Base-by-base conservation (phyloP, 2,888 invertebrate species). In the Dryobotodes eremita region DNA sequence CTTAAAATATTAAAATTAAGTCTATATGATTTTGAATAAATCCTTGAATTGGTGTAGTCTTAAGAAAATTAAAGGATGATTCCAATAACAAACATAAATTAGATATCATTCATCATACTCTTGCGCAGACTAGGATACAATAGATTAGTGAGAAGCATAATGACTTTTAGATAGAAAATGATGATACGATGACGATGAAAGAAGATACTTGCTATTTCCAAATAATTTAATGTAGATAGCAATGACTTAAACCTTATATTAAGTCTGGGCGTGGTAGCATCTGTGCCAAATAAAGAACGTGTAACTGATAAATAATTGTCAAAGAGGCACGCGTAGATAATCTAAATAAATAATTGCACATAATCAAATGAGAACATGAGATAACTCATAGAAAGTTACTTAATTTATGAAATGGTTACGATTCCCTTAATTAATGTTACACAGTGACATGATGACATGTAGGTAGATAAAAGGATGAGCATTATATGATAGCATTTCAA, bases 271-370 rank as follows among this genome's bases (percentile, higher is more conserved):
- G 83, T 77, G 80, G 78, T 65, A 36, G 15, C 20, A 26, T 50
- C 5, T 59, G 77, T 59, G 53, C 26, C 7, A 82, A 69, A 59
- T 76, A 59, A 70, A 61, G 17, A 15, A 46, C 10, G n/a, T 13
- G 23, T 55, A 20, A 36, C 64, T 48, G 77, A 83, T 83, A 80
- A 76, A 83, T 55, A 53, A 59, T 65, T 75, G 31, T 20, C 53
- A 69, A 72, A 76, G 15, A 70, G 15, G n/a, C 53, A 70, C 23
- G 31, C n/a, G 46, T 15, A 69, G 55, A 59, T 75, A 70, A 46
- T 61, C 36, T 55, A 31, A 36, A 48, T 59, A 65, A 57, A 53
- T 83, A 46, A 77, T 26, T 62, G 15, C 26, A 62, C n/a, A 57
- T 17, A 26, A 55, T 80, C 26, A 62, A 82, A 62, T 17, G 46